Evolutionary conservation across 2,113 vertebrate genomes (phyloP).

Genomic region (Hoplias malabaricus): DNA sequence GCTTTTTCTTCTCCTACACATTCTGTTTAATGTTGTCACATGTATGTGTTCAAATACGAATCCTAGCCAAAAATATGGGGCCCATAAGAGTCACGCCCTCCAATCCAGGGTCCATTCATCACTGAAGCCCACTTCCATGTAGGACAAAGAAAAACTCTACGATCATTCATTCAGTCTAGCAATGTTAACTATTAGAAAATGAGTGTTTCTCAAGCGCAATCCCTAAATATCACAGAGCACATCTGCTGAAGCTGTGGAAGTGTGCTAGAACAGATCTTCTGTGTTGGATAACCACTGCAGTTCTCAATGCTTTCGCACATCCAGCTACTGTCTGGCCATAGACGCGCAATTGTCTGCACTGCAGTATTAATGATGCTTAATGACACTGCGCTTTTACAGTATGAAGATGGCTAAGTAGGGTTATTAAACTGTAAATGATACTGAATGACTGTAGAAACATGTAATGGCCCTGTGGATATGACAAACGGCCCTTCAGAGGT

Average conservation of each 20-base stretch:
- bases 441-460: neutral
- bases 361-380: constrained; percentile 29
- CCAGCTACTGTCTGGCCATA: constrained; percentile 37
- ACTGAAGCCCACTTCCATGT: neutral
- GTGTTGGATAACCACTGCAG: constrained; percentile 26
- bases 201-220: constrained; percentile 27
- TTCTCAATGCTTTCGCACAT: constrained; percentile 35
- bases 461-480: neutral
- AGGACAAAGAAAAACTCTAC: neutral
- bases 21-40: neutral
- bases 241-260: constrained; percentile 42
- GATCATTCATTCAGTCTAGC: constrained; percentile 10
- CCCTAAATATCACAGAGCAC: constrained; percentile 50
- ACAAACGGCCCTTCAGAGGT: constrained; percentile 13
- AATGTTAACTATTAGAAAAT: constrained; percentile 29
- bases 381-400: constrained; percentile 30
- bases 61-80: neutral
- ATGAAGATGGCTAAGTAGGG: constrained; percentile 18
- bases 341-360: constrained; percentile 44
- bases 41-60: neutral
- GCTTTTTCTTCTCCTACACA: neutral
- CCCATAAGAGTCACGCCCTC: neutral
- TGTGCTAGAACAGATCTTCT: constrained; percentile 47
- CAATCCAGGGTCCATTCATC: neutral
- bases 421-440: constrained; percentile 29